phyloP scores from a whole-genome alignment of 2,113 vertebrate species.

The Salvelinus sp. region DNA sequence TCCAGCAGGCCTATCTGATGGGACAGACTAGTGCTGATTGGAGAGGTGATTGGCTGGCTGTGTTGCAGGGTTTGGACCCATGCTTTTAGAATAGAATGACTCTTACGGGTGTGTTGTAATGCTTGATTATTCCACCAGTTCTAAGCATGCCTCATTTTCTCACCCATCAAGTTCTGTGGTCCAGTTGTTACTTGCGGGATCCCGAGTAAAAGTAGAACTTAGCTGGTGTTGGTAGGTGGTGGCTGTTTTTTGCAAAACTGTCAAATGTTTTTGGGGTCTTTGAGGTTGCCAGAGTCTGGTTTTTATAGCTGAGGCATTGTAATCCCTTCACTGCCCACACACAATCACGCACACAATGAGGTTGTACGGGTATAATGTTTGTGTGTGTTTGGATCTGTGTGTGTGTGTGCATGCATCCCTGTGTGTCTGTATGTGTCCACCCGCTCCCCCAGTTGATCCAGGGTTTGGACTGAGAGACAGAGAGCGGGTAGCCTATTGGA shows the following conservation, averaged over 20 bases:
- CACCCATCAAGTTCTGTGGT: not conserved
- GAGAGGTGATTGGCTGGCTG: too few relatives aligned
- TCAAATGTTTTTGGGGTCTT: not conserved
- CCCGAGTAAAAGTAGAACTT: not conserved
- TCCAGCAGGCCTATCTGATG: not conserved
- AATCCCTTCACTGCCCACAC: not conserved
- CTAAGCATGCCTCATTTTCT: not conserved
- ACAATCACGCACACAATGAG: not conserved
- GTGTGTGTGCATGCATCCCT: not conserved
- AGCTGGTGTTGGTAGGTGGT: not conserved
- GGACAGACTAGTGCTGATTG: too few relatives aligned
- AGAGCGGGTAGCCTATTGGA: not conserved
- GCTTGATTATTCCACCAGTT: not conserved
- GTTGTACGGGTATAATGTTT: not conserved
- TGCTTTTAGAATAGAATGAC: too few relatives aligned
- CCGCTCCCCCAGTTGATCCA: not conserved
- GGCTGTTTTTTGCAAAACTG: not conserved
- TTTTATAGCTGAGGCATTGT: not conserved
- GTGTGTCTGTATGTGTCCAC: not conserved
- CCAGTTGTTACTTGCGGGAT: not conserved
- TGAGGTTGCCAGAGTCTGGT: not conserved
- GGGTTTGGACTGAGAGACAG: not conserved
- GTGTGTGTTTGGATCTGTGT: constrained; percentile 8
- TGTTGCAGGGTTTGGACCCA: too few relatives aligned
- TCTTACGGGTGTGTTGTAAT: not conserved